phyloP scores from a whole-genome alignment of 2,888 invertebrate species.

The Papilio protenor region DNA sequence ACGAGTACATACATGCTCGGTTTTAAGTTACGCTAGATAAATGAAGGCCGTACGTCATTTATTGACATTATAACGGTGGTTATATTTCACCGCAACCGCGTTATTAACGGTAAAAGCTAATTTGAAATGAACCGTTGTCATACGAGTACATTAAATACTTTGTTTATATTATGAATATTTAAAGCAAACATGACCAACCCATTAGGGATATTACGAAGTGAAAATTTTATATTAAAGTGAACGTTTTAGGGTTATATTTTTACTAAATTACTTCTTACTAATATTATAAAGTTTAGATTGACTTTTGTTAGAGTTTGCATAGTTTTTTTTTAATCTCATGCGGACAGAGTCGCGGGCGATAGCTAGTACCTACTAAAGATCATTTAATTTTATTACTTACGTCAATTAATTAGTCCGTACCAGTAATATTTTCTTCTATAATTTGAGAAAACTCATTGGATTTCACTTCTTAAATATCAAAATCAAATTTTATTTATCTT shows the following conservation, averaged over 20 bases:
- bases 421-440: too few species aligned
- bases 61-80: slow-evolving; percentile 8
- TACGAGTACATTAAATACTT: slow-evolving; percentile 8
- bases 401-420: too few species aligned
- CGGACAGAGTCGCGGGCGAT: too few species aligned
- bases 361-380: too few species aligned
- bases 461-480: too few species aligned
- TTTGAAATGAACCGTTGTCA: slow-evolving; percentile 16
- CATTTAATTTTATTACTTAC: too few species aligned
- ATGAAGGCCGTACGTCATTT: neutral
- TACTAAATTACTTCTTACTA: too few species aligned
- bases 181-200: neutral
- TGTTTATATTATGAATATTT: slow-evolving; percentile 8
- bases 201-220: neutral
- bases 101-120: slow-evolving; percentile 8
- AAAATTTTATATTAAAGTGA: neutral
- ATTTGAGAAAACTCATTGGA: too few species aligned
- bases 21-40: neutral
- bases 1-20: neutral
- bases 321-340: too few species aligned
- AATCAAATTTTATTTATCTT: too few species aligned
- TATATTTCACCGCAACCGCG: neutral
- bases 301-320: too few species aligned
- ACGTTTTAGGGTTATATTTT: neutral
- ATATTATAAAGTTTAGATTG: too few species aligned